Evolutionary conservation across 2,888 invertebrate genomes (phyloP).

Genomic region (Reticulitermes lucifugus): DNA sequence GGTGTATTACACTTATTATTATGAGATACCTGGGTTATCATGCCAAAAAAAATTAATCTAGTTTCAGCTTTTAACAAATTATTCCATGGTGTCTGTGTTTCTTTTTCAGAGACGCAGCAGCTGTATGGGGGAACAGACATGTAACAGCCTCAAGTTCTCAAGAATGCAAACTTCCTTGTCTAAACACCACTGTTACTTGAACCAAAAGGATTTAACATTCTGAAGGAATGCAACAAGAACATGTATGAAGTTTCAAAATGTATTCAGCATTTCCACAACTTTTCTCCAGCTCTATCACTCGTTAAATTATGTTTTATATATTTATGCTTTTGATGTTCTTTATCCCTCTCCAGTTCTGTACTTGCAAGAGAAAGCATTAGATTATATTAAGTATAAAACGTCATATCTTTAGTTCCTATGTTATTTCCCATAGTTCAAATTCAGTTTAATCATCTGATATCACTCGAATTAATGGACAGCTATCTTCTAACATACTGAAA

Average conservation of each 20-base stretch:
- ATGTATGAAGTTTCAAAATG: not conserved
- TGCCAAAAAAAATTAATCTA: too few species aligned
- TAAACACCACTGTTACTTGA: not conserved
- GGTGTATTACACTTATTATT: too few species aligned
- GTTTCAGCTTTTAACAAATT: too few species aligned
- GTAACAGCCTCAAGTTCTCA: not conserved
- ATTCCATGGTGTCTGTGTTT: not conserved
- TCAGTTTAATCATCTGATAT: too few species aligned
- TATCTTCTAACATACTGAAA: too few species aligned
- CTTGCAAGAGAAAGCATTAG: too few species aligned
- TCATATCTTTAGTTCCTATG: too few species aligned
- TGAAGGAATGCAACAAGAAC: not conserved
- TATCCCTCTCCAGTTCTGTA: too few species aligned
- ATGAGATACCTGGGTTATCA: too few species aligned
- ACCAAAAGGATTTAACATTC: not conserved
- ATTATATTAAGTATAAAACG: too few species aligned
- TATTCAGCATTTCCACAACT: not conserved
- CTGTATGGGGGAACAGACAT: slow-evolving; percentile 6
- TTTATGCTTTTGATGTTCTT: not conserved
- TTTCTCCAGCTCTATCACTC: not conserved
- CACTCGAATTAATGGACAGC: too few species aligned
- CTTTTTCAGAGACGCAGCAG: slow-evolving; percentile 23
- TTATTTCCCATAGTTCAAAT: too few species aligned
- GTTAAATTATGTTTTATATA: not conserved
- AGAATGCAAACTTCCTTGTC: not conserved